Percentiles rank a stretch among this genome's conserved stretches.
Evolutionary conservation across 2,888 invertebrate species (phyloP).

Genomic region (Drosophila kanekoi): DNA sequence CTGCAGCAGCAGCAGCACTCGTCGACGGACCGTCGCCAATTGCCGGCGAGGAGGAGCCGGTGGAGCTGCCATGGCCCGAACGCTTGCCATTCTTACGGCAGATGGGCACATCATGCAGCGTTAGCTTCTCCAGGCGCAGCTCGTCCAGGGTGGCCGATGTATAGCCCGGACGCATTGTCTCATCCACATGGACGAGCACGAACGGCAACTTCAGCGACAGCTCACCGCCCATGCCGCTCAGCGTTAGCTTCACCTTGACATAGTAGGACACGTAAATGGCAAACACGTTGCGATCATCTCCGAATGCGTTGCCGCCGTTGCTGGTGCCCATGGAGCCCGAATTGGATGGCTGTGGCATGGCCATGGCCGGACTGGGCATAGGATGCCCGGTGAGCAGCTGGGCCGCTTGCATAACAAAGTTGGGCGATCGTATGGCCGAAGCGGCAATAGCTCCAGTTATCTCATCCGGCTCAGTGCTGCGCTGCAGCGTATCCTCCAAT

Average conservation of each 20-base stretch:
- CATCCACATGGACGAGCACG: conserved; percentile 89
- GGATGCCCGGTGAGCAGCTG: conserved; percentile 60
- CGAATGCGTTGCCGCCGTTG: conserved; percentile 2
- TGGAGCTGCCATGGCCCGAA: not conserved
- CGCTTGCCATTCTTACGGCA: conserved; percentile 52
- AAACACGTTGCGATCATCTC: conserved; percentile 92
- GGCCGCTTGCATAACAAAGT: conserved; percentile 62
- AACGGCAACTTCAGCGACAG: conserved; percentile 93
- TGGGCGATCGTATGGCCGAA: conserved; percentile 86
- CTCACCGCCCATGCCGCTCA: conserved; percentile 93
- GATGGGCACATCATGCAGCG: conserved; percentile 78
- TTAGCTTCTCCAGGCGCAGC: conserved; percentile 64
- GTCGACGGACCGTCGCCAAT: conserved; percentile 68
- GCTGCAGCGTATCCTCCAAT: conserved; percentile 93
- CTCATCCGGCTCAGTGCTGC: conserved; percentile 88
- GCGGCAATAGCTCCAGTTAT: conserved; percentile 85
- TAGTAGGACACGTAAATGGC: conserved; percentile 97
- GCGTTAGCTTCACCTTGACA: conserved; percentile 93
- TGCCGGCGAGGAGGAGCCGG: conserved; percentile 7
- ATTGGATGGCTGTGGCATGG: conserved; percentile 45
- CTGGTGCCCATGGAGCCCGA: not conserved
- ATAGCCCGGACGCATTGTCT: conserved; percentile 63
- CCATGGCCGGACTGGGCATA: conserved; percentile 68
- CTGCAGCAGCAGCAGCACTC: conserved; percentile 65
- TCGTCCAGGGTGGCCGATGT: conserved; percentile 51